These are phyloP conservation scores for Ophraella communa DNA, from an alignment of 2,888 invertebrate genomes.

Conservation along the genomic window DNA sequence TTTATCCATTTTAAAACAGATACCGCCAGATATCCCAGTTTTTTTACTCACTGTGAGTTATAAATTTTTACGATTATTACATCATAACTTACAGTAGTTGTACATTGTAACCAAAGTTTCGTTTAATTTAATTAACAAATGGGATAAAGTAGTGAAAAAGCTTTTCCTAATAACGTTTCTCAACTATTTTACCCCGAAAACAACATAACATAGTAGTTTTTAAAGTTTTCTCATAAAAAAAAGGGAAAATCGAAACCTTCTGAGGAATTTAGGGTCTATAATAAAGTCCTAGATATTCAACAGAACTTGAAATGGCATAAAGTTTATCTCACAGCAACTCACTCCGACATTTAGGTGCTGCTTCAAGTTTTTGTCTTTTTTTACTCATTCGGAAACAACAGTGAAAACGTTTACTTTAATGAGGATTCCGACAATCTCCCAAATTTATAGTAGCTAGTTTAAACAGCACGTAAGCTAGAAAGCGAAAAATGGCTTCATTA, in stretches of 20 bases:
- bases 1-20: no score
- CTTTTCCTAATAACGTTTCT: no score
- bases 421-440: constrained; percentile 32
- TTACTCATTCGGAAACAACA: constrained; percentile 31
- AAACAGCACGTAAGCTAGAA: constrained; percentile 10
- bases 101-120: no score
- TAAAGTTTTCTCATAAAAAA: not conserved
- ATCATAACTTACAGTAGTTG: no score
- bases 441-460: constrained; percentile 26
- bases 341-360: constrained; percentile 23
- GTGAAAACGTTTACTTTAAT: constrained; percentile 36
- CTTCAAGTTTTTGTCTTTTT: constrained; percentile 30
- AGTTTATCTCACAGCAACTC: constrained; percentile 31
- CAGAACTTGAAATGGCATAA: constrained; percentile 25
- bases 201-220: not conserved
- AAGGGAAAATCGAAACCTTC: not conserved
- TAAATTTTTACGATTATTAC: no score
- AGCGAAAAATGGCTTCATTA: constrained; percentile 22
- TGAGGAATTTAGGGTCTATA: constrained; percentile 10
- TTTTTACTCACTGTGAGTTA: no score
- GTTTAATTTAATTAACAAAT: no score
- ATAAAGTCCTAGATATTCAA: constrained; percentile 22
- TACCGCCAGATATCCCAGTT: no score
- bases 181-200: not conserved
- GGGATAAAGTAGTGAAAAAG: no score